phyloP scores from a whole-genome alignment of 2,888 invertebrate genomes.

The Leptinotarsa haldemani region DNA sequence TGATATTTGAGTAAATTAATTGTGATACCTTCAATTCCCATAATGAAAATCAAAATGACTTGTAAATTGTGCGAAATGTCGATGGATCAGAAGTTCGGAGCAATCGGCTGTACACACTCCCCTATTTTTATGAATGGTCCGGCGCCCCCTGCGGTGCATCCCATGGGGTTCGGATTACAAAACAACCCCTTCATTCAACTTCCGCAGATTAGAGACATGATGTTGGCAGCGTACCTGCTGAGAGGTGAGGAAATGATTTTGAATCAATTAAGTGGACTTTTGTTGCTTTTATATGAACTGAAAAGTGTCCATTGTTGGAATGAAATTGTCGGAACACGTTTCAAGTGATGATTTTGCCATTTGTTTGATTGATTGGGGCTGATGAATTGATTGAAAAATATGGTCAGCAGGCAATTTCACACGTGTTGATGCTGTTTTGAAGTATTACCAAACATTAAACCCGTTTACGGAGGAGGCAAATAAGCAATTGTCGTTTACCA shows the following conservation, averaged over 20 bases:
- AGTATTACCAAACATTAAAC: too few species aligned
- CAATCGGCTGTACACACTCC: conserved; percentile 60
- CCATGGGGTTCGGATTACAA: conserved; percentile 62
- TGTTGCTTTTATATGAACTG: conserved; percentile 11
- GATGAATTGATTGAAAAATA: background rate
- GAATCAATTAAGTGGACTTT: conserved; percentile 26
- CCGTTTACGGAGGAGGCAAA: too few species aligned
- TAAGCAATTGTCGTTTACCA: too few species aligned
- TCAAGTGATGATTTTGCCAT: background rate
- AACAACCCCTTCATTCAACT: conserved; percentile 67
- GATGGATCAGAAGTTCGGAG: conserved; percentile 58
- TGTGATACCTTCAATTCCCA: conserved; percentile 48
- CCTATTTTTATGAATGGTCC: conserved; percentile 54
- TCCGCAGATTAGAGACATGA: conserved; percentile 73
- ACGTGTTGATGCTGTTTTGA: too few species aligned
- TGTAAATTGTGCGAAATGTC: conserved; percentile 64
- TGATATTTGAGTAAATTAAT: conserved; percentile 52
- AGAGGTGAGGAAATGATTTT: conserved; percentile 67
- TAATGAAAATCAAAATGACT: conserved; percentile 63
- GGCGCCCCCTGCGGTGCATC: conserved; percentile 53
- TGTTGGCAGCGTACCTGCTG: conserved; percentile 74
- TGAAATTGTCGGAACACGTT: conserved; percentile 19
- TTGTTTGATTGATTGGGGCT: background rate
- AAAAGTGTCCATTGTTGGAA: conserved; percentile 17
- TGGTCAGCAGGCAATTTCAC: too few species aligned